A percentile compares a stretch with the other conserved stretches of the same genome.
phyloP scores from a whole-genome alignment of 2,888 invertebrate genomes.

The Crocallis elinguaria region DNA sequence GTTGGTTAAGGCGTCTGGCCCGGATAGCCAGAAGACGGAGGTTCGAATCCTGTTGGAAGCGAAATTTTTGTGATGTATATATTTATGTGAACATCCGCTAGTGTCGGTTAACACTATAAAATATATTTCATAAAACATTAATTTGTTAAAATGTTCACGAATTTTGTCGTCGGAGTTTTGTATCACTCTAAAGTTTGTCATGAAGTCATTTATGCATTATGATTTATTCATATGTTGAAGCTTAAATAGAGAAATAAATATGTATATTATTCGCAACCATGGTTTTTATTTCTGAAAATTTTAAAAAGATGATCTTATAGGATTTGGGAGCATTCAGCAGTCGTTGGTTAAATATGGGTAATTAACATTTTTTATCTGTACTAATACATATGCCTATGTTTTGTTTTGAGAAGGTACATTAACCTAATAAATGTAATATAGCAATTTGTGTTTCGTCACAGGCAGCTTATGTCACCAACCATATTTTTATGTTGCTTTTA shows the following conservation, averaged over 20 bases:
- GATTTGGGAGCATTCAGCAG: slow-evolving; percentile 32
- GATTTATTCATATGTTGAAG: slow-evolving; percentile 63
- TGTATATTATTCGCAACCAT: slow-evolving; percentile 75
- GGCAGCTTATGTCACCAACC: neutral
- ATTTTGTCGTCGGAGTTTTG: slow-evolving; percentile 47
- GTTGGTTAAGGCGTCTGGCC: too few species aligned
- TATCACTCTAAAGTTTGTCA: slow-evolving; percentile 35
- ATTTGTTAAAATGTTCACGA: slow-evolving; percentile 44
- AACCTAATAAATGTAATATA: neutral
- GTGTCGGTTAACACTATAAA: too few species aligned
- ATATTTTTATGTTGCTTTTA: neutral
- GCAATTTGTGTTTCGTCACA: neutral
- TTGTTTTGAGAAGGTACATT: slow-evolving; percentile 13
- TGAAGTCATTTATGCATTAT: slow-evolving; percentile 47
- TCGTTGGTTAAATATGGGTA: slow-evolving; percentile 38
- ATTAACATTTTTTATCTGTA: slow-evolving; percentile 30
- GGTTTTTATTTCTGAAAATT: slow-evolving; percentile 69
- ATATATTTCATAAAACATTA: too few species aligned
- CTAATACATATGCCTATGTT: slow-evolving; percentile 22
- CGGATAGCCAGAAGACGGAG: too few species aligned
- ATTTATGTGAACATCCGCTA: too few species aligned
- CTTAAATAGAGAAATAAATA: slow-evolving; percentile 74
- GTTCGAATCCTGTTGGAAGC: too few species aligned
- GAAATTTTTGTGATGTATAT: too few species aligned
- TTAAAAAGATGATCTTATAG: slow-evolving; percentile 20